Evolutionary conservation across 2,113 vertebrate genomes (phyloP).

Genomic region (Nycticorax nycticorax): DNA sequence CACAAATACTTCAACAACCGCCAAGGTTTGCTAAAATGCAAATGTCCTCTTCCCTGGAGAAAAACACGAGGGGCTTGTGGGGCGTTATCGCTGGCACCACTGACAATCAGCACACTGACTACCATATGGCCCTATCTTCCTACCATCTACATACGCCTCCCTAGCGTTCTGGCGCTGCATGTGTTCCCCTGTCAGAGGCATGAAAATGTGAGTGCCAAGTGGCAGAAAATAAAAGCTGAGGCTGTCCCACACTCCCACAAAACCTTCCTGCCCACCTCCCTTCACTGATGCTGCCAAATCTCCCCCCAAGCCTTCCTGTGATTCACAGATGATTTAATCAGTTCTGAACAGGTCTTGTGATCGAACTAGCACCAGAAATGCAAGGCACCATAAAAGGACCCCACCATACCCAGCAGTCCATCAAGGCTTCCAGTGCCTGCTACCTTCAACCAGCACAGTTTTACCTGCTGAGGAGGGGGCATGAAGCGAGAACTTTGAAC

Average conservation of each 20-base stretch:
- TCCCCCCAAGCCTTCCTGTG: not conserved
- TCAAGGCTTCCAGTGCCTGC: not conserved
- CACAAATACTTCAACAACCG: not conserved
- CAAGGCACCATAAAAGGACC: not conserved
- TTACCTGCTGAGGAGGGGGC: not conserved
- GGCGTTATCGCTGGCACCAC: not conserved
- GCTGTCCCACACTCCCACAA: not conserved
- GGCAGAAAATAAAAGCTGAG: slow-evolving; percentile 10
- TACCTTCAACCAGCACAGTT: not conserved
- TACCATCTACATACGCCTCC: not conserved
- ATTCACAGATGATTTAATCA: not conserved
- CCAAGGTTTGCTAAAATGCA: not conserved
- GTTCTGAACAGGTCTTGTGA: not conserved
- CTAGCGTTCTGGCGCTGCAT: not conserved
- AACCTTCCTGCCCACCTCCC: not conserved
- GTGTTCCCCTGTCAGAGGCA: not conserved
- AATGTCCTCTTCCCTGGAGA: not conserved
- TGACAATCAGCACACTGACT: not conserved
- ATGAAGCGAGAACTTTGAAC: not conserved
- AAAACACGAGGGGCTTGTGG: not conserved
- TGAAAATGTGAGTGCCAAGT: not conserved
- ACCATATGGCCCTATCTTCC: not conserved
- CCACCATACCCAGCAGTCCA: not conserved
- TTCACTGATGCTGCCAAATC: not conserved
- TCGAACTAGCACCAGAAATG: not conserved